phyloP scores from a whole-genome alignment of 1,140 invertebrate genomes.

The Luehdorfia chinensis region DNA sequence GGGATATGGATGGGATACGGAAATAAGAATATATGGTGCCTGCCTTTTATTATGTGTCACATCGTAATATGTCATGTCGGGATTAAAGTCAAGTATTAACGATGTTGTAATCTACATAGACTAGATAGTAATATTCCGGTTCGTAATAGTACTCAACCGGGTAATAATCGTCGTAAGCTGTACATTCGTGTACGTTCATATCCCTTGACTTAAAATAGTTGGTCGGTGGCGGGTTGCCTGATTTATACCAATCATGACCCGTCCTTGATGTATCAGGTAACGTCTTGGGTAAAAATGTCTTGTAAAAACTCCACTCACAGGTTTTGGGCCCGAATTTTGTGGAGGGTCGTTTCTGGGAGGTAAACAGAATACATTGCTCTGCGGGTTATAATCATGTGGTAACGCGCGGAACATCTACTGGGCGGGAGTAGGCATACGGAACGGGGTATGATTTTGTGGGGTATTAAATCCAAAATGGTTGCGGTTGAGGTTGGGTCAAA shows the following conservation, averaged over 20 bases:
- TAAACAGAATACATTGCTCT: slow-evolving; percentile 21
- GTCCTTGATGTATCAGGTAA: slow-evolving; percentile 8
- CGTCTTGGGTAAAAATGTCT: slow-evolving; percentile 17
- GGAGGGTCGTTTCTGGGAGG: slow-evolving; percentile 17
- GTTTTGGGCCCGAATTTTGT: slow-evolving; percentile 10
- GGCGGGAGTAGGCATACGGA: slow-evolving; percentile 19
- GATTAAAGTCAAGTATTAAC: too few relatives aligned
- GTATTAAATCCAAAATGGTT: slow-evolving; percentile 23
- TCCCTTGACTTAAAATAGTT: too few relatives aligned
- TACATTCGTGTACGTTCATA: too few relatives aligned
- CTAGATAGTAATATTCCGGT: slow-evolving; percentile 12
- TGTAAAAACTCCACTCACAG: slow-evolving; percentile 25
- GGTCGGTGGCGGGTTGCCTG: too few relatives aligned
- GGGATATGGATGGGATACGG: too few relatives aligned
- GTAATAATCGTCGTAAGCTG: not conserved
- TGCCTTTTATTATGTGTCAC: too few relatives aligned
- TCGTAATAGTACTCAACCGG: too few relatives aligned
- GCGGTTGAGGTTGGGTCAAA: slow-evolving; percentile 12
- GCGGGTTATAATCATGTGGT: slow-evolving; percentile 23
- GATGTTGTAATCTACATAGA: too few relatives aligned
- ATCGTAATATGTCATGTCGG: too few relatives aligned
- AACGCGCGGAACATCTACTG: slow-evolving; percentile 21
- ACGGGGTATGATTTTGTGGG: slow-evolving; percentile 5
- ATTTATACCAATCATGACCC: slow-evolving; percentile 15
- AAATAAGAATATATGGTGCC: too few relatives aligned